These are phyloP conservation scores for Craniophora ligustri DNA, from an alignment of 2,888 invertebrate species.

Conservation along the genomic window DNA sequence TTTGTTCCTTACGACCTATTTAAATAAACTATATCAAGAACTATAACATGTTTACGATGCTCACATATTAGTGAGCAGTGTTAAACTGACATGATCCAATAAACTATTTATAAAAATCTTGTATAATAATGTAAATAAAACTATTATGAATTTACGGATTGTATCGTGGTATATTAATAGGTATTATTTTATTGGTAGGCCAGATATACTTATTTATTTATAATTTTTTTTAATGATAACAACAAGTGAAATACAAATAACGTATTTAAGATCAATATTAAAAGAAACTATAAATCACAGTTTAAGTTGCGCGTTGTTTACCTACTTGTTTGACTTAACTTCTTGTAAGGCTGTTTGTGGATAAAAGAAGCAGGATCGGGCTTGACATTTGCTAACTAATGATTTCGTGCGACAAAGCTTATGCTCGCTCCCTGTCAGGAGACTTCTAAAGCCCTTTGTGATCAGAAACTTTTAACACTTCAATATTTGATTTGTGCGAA, in stretches of 20 bases:
- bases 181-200: too few species aligned
- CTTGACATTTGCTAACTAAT: conserved; percentile 85
- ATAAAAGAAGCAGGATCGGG: conserved; percentile 69
- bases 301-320: conserved; percentile 74
- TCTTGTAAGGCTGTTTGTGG: conserved; percentile 79
- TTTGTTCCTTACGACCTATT: conserved; percentile 77
- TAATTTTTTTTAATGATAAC: too few species aligned
- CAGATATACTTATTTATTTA: too few species aligned
- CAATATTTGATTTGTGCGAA: conserved; percentile 87
- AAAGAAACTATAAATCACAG: conserved; percentile 72
- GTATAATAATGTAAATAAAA: too few species aligned
- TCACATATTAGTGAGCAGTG: too few species aligned
- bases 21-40: conserved; percentile 40
- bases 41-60: conserved; percentile 20
- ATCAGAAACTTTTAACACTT: conserved; percentile 84
- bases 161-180: too few species aligned
- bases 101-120: too few species aligned
- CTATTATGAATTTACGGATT: too few species aligned
- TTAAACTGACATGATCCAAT: too few species aligned
- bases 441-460: conserved; percentile 78
- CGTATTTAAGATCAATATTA: conserved; percentile 37
- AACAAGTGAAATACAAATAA: conserved; percentile 68
- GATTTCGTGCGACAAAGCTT: conserved; percentile 77
- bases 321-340: conserved; percentile 71
- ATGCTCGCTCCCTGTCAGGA: conserved; percentile 74